Evolutionary conservation across 2,113 vertebrate genomes (phyloP), one percentile per base, ranked within the genome.

Genomic region (Leiothrix lutea): DNA sequence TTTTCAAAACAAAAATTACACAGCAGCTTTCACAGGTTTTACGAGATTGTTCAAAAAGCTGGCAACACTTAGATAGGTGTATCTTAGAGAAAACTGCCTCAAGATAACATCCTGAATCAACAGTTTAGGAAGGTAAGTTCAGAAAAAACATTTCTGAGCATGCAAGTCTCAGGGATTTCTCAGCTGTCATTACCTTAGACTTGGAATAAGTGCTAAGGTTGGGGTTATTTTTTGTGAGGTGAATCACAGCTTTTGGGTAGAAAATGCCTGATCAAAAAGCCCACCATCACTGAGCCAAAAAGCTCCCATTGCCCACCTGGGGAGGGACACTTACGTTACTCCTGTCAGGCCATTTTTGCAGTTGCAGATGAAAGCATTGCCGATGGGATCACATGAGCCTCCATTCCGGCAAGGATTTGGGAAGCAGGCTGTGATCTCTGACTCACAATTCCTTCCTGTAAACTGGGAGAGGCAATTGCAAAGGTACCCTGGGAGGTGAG

Each of bases 371-470:
- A 99, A 99, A 28, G 99, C 98, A 21, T 98, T 99, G 67, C 99
- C 99, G 3, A 99, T 98, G 20, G 99, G 97, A 86, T 99, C 99
- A 23, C 99, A 99, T 1, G 98, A 98, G 5, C 99, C 99, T 50
- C 98, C 98, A 0, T 99, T 99, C 77, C 98, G 98, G 95, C 99
- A 99, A 3, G 99, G 99, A 92, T 99, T 99, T 69, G 99, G 99
- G 90, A 99, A 98, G 95, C 99, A 99, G 29, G 99, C 98, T 19
- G 99, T 99, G 88, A 99, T 98, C 97, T 99, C 99, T 0, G 98
- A 98, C 95, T 99, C 99, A 98, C 99, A 99, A 94, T 98, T 99
- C 80, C 98, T 98, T 42, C 99, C 99, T 0, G 99, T 99, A 98
- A 98, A 99, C 95, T 98, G 98, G 53, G 98, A 98, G 72, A 98